Evolutionary conservation across 35 echinoderm and acorn worm species (phyloP).

Genomic region (Apostichopus californicus): DNA sequence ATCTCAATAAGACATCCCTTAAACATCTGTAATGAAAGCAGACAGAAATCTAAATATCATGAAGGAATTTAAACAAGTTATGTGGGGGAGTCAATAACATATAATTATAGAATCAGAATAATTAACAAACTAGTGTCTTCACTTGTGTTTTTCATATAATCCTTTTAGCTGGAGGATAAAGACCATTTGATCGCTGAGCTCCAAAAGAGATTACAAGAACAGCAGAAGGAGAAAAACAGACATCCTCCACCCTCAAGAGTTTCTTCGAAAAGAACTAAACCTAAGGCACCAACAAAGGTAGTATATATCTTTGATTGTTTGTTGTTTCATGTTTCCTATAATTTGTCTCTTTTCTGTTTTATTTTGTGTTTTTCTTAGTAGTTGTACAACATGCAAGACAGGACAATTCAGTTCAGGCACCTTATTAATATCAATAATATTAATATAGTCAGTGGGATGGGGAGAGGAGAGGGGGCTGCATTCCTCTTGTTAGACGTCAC

Average conservation of each 20-base stretch:
- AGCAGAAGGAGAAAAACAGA: conserved; percentile 44
- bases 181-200: conserved; percentile 49
- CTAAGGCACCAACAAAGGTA: not conserved
- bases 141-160: not conserved
- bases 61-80: not conserved
- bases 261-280: not conserved
- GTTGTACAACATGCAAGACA: no score
- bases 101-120: not conserved
- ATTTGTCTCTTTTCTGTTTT: no score
- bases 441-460: no score
- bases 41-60: not conserved
- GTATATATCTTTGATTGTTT: not conserved
- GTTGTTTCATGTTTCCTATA: not conserved
- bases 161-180: not conserved
- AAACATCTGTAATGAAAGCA: no score
- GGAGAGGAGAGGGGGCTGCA: no score
- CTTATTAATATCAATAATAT: no score
- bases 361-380: no score
- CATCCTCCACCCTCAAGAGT: not conserved
- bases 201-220: conserved; percentile 4
- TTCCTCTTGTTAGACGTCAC: no score
- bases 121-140: not conserved
- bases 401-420: no score
- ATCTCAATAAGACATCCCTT: no score
- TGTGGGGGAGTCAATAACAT: not conserved